phyloP scores from a whole-genome alignment of 1,140 invertebrate species.

The Drosophila pseudoobscura region DNA sequence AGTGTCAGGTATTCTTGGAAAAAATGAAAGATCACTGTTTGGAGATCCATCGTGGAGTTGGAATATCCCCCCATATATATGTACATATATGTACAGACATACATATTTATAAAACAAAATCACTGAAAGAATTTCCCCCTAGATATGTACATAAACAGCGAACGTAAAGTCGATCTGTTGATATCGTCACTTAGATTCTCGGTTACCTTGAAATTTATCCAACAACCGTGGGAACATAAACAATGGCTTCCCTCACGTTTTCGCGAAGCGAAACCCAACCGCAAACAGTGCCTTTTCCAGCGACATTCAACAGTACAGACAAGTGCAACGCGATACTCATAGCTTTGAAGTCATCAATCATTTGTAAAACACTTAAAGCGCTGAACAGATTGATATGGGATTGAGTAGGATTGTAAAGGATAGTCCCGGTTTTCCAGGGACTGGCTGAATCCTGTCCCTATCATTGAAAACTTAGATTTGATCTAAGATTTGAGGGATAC shows the following conservation, averaged over 20 bases:
- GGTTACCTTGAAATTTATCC: slow-evolving; percentile 42
- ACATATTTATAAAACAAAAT: neutral
- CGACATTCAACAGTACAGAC: slow-evolving; percentile 39
- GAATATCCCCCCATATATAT: too few relatives aligned
- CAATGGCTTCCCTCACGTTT: slow-evolving; percentile 48
- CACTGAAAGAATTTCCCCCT: neutral
- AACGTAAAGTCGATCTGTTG: neutral
- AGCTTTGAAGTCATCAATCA: slow-evolving; percentile 19
- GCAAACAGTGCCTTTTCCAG: slow-evolving; percentile 6
- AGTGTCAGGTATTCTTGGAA: slow-evolving; percentile 17
- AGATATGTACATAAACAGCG: slow-evolving; percentile 2
- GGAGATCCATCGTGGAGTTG: too few relatives aligned
- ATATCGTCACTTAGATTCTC: slow-evolving; percentile 25
- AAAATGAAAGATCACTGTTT: neutral
- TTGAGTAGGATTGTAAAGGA: too few relatives aligned
- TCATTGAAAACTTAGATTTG: too few relatives aligned
- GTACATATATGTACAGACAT: too few relatives aligned
- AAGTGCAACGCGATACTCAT: slow-evolving; percentile 37
- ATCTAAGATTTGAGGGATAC: too few relatives aligned
- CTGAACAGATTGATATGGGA: too few relatives aligned
- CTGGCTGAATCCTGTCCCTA: too few relatives aligned
- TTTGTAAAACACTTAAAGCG: too few relatives aligned
- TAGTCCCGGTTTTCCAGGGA: too few relatives aligned
- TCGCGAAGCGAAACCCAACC: slow-evolving; percentile 16
- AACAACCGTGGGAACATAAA: slow-evolving; percentile 76